A percentile compares a stretch with the other conserved stretches of the same genome.
Evolutionary conservation across 2,113 vertebrate species (phyloP).

Genomic region (Oceanodroma tethys): DNA sequence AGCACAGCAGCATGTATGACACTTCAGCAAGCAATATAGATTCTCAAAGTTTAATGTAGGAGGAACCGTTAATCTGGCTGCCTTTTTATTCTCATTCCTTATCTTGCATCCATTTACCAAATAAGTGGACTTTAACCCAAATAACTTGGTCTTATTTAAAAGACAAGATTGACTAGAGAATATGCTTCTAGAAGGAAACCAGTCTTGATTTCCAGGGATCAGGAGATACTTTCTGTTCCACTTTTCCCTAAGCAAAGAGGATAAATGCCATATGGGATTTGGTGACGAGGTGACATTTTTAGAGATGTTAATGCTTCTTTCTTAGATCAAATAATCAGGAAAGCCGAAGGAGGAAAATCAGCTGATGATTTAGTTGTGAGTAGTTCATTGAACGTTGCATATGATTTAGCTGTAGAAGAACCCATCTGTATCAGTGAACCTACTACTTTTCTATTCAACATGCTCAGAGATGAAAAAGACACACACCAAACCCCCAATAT

Average conservation of each 20-base stretch:
- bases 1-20: not conserved
- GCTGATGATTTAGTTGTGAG: not conserved
- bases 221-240: not conserved
- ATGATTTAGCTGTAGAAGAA: not conserved
- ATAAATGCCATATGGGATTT: not conserved
- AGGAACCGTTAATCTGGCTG: not conserved
- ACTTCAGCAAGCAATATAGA: not conserved
- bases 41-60: not conserved
- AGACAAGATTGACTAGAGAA: not conserved
- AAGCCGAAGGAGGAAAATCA: not conserved
- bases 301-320: not conserved
- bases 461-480: not conserved
- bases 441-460: not conserved
- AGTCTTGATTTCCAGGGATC: not conserved
- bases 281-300: not conserved
- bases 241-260: not conserved
- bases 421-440: not conserved
- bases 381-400: not conserved
- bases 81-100: not conserved
- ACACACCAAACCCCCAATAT: not conserved
- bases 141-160: not conserved
- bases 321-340: not conserved
- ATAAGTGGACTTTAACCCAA: not conserved
- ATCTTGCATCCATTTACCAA: not conserved
- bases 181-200: not conserved